Conservation (phyloP, 2,797 vertebrate genomes). For the Sebastes taczanowskii region DNA sequence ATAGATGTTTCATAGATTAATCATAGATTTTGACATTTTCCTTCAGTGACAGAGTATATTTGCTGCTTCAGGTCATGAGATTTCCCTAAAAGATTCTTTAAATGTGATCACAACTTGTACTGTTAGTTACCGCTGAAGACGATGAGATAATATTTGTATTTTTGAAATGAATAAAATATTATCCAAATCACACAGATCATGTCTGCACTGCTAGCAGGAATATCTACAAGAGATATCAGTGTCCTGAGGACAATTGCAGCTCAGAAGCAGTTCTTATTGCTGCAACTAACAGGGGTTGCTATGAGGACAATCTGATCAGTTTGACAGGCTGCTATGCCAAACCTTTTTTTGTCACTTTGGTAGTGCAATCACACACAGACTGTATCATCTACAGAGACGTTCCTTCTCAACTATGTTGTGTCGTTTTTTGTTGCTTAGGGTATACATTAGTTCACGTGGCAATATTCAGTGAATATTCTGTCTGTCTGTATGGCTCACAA, state of each 20-base stretch:
- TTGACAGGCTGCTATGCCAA: constrained; percentile 42
- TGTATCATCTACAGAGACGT: background rate
- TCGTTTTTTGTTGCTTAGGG: background rate
- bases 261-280: constrained; percentile 30
- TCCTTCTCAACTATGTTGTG: background rate
- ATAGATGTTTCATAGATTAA: background rate
- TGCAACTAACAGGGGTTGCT: constrained; percentile 34
- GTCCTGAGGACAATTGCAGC: constrained; percentile 17
- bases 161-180: background rate
- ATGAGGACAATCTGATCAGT: constrained; percentile 39
- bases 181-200: background rate
- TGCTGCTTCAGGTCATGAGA: background rate
- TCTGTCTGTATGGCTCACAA: background rate
- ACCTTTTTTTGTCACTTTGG: constrained; percentile 31
- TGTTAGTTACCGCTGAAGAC: background rate
- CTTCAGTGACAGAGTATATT: background rate
- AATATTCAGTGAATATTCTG: background rate
- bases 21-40: background rate
- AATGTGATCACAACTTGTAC: background rate
- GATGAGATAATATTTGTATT: background rate
- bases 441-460: background rate
- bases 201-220: constrained; percentile 6
- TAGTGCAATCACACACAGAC: constrained; percentile 17
- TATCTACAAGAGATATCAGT: background rate
- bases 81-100: background rate